Conservation (phyloP, 2,113 vertebrate species). For the Redunca redunca region DNA sequence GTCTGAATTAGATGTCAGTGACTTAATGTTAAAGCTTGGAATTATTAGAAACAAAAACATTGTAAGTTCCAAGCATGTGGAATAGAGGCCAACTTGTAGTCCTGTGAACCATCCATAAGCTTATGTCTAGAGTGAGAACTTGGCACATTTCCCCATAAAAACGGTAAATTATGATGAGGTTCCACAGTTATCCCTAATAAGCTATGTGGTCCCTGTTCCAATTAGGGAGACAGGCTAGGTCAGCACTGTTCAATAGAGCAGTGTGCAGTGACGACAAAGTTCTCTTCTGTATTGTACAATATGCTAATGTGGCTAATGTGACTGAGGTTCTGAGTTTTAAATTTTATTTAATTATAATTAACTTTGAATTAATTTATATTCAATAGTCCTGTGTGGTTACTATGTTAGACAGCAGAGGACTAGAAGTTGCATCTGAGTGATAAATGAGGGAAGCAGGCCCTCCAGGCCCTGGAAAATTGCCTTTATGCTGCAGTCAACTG, state of each 20-base stretch:
- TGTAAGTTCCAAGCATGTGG: background rate
- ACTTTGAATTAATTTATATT: background rate
- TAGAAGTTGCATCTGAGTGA: background rate
- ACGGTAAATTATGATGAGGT: background rate
- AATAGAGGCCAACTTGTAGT: background rate
- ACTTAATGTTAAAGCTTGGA: background rate
- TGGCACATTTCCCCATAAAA: background rate
- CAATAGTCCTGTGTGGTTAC: background rate
- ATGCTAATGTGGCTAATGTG: background rate
- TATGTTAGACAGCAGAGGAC: background rate
- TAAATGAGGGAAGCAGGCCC: background rate
- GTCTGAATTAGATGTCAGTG: background rate
- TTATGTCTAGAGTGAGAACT: background rate
- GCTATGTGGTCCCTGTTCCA: background rate
- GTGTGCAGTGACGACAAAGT: background rate
- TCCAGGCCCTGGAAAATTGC: background rate
- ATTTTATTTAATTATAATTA: background rate
- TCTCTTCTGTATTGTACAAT: background rate
- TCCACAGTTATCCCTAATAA: background rate
- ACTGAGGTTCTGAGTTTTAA: background rate
- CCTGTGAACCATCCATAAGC: background rate
- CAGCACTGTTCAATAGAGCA: background rate
- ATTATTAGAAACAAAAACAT: background rate
- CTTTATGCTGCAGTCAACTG: background rate
- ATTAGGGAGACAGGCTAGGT: background rate